Evolutionary conservation across 2,888 invertebrate genomes (phyloP), one percentile per base, ranked within the genome.

Genomic region (Pedicia rivosa): DNA sequence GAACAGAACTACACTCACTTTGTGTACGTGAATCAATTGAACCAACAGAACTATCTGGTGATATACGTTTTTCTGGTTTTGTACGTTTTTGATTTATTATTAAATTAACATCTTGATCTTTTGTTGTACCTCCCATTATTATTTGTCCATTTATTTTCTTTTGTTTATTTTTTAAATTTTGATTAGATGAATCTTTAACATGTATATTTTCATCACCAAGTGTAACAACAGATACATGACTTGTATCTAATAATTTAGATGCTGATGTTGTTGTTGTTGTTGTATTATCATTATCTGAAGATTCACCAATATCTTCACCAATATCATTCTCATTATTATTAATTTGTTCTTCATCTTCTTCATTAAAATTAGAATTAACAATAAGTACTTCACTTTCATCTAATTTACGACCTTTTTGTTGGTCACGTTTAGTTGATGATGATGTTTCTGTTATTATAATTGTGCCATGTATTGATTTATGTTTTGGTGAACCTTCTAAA

Each of bases 151-250:
- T 41, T 16, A 26, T 38, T 32, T 40, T 37, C 14, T 39, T 43
- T 30, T 47, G 48, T 10, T 37, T 40, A 30, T 27, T 37, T 13
- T 37, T 30, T 9, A 27, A 29, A 19, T 26, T 22, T 28, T 35
- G 25, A 40, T 59, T 52, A 27, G 68, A 68, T 22, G 81, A 81
- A 58, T 82, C 83, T 47, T 78, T 75, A 5, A 75, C 74, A 53
- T 75, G 75, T 19, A 81, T 78, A 7, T 35, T 25, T 50, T 80
- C 79, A 49, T 79, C 78, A 35, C 87, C 88, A 12, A 90, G 87
- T 19, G 84, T 84, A 42, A 90, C 87, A 40, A 90, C 88, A 1
- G 88, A 88, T 38, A 90, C 87, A 62, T 90, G 88, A 53, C 86
- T 87, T 44, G 82, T 86, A 58, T 88, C 87, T 57, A 73, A 49